phyloP scores from a whole-genome alignment of 2,797 vertebrate species.

The Danio albolineatus region DNA sequence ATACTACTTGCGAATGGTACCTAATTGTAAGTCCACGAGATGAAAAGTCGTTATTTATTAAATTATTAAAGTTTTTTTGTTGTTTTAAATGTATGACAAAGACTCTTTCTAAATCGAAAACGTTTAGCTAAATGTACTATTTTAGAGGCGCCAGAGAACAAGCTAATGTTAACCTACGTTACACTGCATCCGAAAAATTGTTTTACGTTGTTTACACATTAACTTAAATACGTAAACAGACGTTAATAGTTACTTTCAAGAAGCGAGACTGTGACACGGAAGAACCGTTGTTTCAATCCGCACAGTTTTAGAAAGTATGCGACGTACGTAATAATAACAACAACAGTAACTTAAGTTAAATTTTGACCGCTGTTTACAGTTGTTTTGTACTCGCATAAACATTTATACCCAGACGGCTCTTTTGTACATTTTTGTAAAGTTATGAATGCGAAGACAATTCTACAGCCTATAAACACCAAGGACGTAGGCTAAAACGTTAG shows the following conservation, averaged over 20 bases:
- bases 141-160: too few relatives aligned
- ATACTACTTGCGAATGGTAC: neutral
- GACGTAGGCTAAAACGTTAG: neutral
- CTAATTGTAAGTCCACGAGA: neutral
- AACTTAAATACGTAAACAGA: neutral
- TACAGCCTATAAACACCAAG: neutral
- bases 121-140: neutral
- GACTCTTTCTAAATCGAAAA: neutral
- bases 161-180: too few relatives aligned
- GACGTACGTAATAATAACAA: too few relatives aligned
- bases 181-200: neutral
- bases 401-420: neutral
- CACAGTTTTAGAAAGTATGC: neutral
- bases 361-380: neutral
- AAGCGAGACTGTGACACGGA: neutral
- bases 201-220: neutral
- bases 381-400: neutral
- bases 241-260: neutral
- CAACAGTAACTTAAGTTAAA: neutral
- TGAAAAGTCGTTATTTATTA: neutral
- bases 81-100: neutral
- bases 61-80: neutral
- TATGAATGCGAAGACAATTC: neutral
- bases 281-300: neutral
- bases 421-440: neutral